phyloP scores from a whole-genome alignment of 2,797 vertebrate species.

The Echiichthys vipera region DNA sequence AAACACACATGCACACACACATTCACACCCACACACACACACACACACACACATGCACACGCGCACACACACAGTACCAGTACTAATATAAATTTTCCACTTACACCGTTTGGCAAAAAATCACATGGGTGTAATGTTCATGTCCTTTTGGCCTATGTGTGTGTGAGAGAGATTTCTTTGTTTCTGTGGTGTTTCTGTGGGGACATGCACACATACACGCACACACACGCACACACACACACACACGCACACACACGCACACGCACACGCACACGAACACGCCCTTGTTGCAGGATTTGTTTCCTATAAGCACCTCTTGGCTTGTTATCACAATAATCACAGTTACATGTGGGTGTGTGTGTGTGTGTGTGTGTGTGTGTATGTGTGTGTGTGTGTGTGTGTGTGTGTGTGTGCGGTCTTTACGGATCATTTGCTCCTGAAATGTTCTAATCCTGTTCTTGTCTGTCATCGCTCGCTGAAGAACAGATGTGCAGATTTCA shows the following conservation, averaged over 20 bases:
- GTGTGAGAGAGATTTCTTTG: no score
- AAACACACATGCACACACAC: no score
- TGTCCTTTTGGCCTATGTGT: no score
- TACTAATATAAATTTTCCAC: no score
- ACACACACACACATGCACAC: no score
- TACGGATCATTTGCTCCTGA: slow-evolving; percentile 18
- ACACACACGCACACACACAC: slow-evolving; percentile 12
- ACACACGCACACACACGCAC: neutral
- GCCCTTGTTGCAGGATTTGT: slow-evolving; percentile 52
- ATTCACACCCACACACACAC: no score
- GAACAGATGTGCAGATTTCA: slow-evolving; percentile 48
- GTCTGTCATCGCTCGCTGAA: neutral
- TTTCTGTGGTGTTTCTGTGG: no score
- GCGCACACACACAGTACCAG: no score
- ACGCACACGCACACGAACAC: slow-evolving; percentile 8
- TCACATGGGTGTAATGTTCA: no score
- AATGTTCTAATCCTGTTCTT: slow-evolving; percentile 22
- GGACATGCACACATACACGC: neutral
- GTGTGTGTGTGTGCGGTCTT: neutral
- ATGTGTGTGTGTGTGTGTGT: slow-evolving; percentile 4
- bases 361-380: neutral
- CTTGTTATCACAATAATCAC: slow-evolving; percentile 74
- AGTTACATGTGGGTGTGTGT: slow-evolving; percentile 10
- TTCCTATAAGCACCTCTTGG: slow-evolving; percentile 66
- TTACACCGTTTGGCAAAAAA: no score